A percentile compares a stretch with the other conserved stretches of the same genome.
Conservation (phyloP, 2,113 vertebrate species). For the Tragelaphus scriptus region DNA sequence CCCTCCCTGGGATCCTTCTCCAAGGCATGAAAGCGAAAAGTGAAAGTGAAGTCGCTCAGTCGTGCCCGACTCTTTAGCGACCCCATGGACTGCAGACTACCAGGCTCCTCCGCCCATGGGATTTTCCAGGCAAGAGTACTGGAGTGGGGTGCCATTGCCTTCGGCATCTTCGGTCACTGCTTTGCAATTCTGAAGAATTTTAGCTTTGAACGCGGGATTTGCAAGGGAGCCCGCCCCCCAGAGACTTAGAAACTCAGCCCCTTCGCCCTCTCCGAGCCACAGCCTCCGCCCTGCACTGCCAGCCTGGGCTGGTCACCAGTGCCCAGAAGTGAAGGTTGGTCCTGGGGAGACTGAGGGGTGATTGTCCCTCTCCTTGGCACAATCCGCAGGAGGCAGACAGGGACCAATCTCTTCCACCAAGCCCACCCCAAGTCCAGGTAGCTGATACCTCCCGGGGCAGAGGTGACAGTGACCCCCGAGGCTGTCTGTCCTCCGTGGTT, state of each 20-base stretch:
- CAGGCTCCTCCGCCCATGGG: too few species aligned
- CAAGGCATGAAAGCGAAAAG: too few species aligned
- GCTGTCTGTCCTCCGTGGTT: background rate
- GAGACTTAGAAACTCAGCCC: background rate
- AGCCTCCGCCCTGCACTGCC: background rate
- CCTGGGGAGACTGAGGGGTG: background rate
- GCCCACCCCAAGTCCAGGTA: background rate
- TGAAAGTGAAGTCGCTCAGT: too few species aligned
- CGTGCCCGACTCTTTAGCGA: too few species aligned
- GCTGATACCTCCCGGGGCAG: fast-evolving
- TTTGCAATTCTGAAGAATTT: background rate
- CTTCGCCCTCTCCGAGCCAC: fast-evolving
- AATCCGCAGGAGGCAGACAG: background rate
- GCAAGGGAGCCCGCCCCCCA: background rate
- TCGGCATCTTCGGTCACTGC: fast-evolving
- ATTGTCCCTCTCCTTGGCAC: too few species aligned
- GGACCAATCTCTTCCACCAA: background rate
- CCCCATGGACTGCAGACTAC: too few species aligned
- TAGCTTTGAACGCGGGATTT: background rate
- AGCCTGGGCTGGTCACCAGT: background rate
- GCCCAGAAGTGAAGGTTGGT: background rate
- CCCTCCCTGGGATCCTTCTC: too few species aligned
- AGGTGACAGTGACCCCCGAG: fast-evolving
- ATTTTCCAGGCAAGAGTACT: too few species aligned
- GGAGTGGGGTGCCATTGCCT: too few species aligned